Conservation (phyloP, 2,113 vertebrate species). For the Macheiramphus alcinus region DNA sequence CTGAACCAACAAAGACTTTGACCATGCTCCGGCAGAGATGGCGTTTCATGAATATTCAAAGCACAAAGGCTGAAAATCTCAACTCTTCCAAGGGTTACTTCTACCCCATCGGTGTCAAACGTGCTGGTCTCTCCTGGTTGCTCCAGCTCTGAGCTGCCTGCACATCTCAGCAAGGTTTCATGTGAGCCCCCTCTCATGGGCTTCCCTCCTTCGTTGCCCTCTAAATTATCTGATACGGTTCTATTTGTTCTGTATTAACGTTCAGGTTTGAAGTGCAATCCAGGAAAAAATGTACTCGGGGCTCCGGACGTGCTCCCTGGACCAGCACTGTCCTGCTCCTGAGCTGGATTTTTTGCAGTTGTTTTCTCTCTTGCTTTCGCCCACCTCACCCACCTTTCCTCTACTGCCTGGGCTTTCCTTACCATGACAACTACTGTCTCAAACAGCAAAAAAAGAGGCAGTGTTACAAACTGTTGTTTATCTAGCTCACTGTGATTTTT, state of each 20-base stretch:
- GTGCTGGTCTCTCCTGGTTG: neutral
- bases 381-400: neutral
- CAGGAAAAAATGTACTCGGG: neutral
- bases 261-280: neutral
- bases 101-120: accelerated
- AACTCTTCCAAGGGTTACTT: neutral
- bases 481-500: neutral
- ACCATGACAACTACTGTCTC: neutral
- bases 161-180: neutral
- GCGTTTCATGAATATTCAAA: neutral
- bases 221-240: neutral
- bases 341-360: neutral
- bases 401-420: neutral
- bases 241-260: neutral
- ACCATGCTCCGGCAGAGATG: neutral
- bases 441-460: neutral
- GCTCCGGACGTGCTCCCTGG: neutral
- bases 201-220: neutral
- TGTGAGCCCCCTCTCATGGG: neutral
- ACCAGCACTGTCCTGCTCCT: neutral
- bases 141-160: neutral
- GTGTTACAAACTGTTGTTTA: neutral
- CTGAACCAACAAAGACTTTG: neutral
- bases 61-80: neutral
- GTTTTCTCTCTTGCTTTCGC: neutral